A percentile compares a stretch with the other conserved stretches of the same genome.
phyloP scores from a whole-genome alignment of 2,888 invertebrate species.

The Sericinus montela region DNA sequence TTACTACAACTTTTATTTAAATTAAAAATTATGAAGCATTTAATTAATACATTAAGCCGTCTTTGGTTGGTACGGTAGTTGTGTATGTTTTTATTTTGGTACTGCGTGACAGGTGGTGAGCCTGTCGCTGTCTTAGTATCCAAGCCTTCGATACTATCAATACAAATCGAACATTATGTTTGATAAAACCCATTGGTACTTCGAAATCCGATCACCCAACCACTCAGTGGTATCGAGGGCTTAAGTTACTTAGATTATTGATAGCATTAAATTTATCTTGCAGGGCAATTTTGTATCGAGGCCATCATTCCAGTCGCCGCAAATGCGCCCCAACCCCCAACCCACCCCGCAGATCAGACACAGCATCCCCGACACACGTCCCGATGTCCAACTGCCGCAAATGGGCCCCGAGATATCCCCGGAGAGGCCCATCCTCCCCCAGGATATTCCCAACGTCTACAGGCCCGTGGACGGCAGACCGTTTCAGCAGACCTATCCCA shows the following conservation, averaged over 20 bases:
- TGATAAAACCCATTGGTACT: no score
- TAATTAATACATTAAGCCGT: no score
- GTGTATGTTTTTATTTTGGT: no score
- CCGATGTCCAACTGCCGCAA: conserved; percentile 22
- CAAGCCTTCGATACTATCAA: no score
- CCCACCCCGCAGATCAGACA: conserved; percentile 26
- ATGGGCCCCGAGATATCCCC: conserved; percentile 41
- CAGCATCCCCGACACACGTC: conserved; percentile 27
- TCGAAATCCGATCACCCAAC: no score
- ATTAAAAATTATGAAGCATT: no score
- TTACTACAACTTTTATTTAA: no score
- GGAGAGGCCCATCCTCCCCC: conserved; percentile 35
- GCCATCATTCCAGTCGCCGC: conserved; percentile 47
- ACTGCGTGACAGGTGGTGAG: no score
- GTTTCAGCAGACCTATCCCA: conserved; percentile 28
- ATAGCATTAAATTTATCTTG: conserved; percentile 19
- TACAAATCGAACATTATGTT: no score
- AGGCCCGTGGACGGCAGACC: conserved; percentile 32
- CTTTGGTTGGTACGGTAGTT: no score
- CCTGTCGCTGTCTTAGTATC: no score
- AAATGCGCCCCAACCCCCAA: conserved; percentile 27
- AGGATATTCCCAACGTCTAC: conserved; percentile 26
- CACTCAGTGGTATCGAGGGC: no score
- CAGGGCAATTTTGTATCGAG: conserved; percentile 58
- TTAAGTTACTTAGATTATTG: neutral